These are phyloP conservation scores for Virgularia gustaviana DNA, from an alignment of 92 coral and sea anemone species.

Conservation along the genomic window DNA sequence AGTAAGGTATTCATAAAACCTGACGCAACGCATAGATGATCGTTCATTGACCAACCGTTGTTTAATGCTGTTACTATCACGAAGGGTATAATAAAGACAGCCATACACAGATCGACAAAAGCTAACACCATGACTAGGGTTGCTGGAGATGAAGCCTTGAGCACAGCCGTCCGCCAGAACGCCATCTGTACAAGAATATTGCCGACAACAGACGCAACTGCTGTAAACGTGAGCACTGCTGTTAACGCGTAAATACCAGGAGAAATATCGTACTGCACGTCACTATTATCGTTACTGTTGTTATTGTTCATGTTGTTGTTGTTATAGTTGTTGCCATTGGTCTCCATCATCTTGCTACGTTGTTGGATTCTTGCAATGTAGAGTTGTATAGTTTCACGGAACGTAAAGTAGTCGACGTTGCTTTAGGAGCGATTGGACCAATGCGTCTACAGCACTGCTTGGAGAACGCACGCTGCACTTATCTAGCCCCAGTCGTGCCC, in stretches of 20 bases:
- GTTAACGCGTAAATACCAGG: constrained; percentile 43
- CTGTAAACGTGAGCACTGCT: constrained; percentile 55
- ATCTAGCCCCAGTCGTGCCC: too few species aligned
- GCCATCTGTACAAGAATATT: constrained; percentile 70
- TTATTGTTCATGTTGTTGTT: too few species aligned
- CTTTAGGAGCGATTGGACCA: too few species aligned
- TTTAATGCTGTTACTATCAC: constrained; percentile 70
- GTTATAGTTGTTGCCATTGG: too few species aligned
- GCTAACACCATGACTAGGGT: constrained; percentile 79
- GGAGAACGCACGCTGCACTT: too few species aligned
- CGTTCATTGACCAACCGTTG: constrained; percentile 62
- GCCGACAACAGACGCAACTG: constrained; percentile 63
- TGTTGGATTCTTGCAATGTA: too few species aligned
- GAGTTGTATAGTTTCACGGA: too few species aligned
- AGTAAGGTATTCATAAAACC: constrained; percentile 87
- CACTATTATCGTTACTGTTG: background rate
- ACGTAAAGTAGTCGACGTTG: too few species aligned
- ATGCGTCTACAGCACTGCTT: too few species aligned
- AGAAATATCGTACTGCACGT: constrained; percentile 1
- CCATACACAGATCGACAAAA: constrained; percentile 71
- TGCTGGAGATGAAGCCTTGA: constrained; percentile 71
- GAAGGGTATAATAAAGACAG: constrained; percentile 78
- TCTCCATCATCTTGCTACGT: too few species aligned
- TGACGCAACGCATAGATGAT: constrained; percentile 59
- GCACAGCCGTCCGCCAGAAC: constrained; percentile 62